Percentiles rank a stretch among this genome's conserved stretches.
phyloP scores from a whole-genome alignment of 2,888 invertebrate genomes.

The Hirtodrosophila histrioides region DNA sequence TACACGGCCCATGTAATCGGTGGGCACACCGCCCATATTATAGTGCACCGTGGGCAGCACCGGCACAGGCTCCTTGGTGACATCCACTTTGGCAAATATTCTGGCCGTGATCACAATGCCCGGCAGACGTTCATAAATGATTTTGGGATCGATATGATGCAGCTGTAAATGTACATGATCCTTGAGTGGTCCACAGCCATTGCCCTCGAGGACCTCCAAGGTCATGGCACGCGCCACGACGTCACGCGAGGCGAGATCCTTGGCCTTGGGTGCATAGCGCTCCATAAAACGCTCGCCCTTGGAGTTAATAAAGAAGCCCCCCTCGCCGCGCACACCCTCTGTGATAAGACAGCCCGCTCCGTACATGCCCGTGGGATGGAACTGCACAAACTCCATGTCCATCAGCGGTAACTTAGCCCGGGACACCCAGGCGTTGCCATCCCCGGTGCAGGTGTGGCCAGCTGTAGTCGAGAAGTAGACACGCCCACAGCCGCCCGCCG shows the following conservation, averaged over 20 bases:
- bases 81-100: constrained; percentile 99
- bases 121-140: constrained; percentile 91
- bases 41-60: constrained; percentile 99
- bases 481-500: constrained; percentile 94
- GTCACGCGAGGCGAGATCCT: constrained; percentile 98
- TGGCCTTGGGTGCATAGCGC: constrained; percentile 98
- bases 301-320: constrained; percentile 97
- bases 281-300: constrained; percentile 99
- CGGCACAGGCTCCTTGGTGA: constrained; percentile 99
- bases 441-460: constrained; percentile 98
- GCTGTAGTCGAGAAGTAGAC: constrained; percentile 99
- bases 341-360: constrained; percentile 99
- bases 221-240: constrained; percentile 99
- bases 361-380: constrained; percentile 99
- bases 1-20: constrained; percentile 97
- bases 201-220: constrained; percentile 97
- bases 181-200: constrained; percentile 97
- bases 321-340: constrained; percentile 98
- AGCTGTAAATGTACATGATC: constrained; percentile 97
- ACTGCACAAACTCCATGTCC: constrained; percentile 99
- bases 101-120: constrained; percentile 99
- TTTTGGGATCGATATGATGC: constrained; percentile 96
- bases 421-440: constrained; percentile 97
- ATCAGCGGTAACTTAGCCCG: constrained; percentile 96
- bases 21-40: constrained; percentile 99